Evolutionary conservation across 2,113 vertebrate species (phyloP).

Genomic region (Myanophis thanlyinensis): DNA sequence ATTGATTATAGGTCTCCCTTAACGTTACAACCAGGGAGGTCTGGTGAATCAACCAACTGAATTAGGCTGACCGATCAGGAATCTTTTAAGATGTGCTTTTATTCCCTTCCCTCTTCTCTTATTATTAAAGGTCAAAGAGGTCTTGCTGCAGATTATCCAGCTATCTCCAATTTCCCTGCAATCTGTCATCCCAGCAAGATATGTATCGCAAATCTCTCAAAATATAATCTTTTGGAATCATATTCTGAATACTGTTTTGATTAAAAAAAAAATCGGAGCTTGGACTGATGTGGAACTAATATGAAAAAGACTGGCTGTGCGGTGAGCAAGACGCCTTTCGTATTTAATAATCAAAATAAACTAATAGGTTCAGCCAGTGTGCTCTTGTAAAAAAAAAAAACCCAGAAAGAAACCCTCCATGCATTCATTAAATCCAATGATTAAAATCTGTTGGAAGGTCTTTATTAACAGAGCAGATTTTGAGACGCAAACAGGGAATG

Average conservation of each 20-base stretch:
- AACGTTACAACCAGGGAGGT: conserved; percentile 8
- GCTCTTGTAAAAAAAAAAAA: neutral
- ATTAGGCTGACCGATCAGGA: conserved; percentile 50
- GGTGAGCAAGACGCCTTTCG: conserved; percentile 8
- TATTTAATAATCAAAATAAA: conserved; percentile 27
- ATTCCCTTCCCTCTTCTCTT: conserved; percentile 49
- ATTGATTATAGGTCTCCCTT: conserved; percentile 24
- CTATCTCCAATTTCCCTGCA: conserved; percentile 65
- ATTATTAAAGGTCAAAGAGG: conserved; percentile 74
- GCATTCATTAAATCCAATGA: neutral
- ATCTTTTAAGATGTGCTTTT: conserved; percentile 50
- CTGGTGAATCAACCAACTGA: conserved; percentile 31
- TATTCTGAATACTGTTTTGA: conserved; percentile 86
- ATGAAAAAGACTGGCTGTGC: conserved; percentile 45
- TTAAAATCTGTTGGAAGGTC: neutral
- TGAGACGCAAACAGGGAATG: neutral
- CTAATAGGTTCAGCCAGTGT: neutral
- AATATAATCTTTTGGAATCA: conserved; percentile 82
- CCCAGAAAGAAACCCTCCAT: neutral
- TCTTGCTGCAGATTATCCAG: conserved; percentile 72
- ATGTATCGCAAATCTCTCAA: conserved; percentile 78
- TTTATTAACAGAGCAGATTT: conserved; percentile 11
- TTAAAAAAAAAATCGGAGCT: conserved; percentile 78
- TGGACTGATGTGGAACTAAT: conserved; percentile 64
- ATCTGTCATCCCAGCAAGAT: conserved; percentile 73